These are phyloP conservation scores for Microctonus hyperodae DNA, from an alignment of 2,888 invertebrate species.

Conservation along the genomic window DNA sequence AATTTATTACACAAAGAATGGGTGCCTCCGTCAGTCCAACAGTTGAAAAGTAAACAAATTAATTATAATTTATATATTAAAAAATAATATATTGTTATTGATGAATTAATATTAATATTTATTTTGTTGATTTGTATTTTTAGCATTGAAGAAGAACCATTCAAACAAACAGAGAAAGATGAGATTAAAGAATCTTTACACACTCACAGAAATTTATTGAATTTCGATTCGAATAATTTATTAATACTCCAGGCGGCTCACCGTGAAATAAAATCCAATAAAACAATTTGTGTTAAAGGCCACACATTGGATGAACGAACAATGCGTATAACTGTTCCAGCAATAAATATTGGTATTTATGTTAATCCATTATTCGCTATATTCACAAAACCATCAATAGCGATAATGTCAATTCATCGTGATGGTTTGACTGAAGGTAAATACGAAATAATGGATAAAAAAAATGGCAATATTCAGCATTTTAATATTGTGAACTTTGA, in stretches of 20 bases:
- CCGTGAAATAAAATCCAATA: slow-evolving; percentile 41
- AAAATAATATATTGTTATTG: too few relatives aligned
- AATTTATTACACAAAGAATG: slow-evolving; percentile 54
- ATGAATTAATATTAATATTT: too few relatives aligned
- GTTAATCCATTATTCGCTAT: slow-evolving; percentile 79
- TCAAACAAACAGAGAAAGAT: slow-evolving; percentile 63
- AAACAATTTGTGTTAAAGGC: slow-evolving; percentile 61
- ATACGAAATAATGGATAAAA: slow-evolving; percentile 17
- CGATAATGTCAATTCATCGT: slow-evolving; percentile 63
- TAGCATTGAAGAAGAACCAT: slow-evolving; percentile 62
- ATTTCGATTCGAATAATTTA: slow-evolving; percentile 46
- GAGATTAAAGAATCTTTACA: slow-evolving; percentile 52
- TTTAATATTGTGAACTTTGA: slow-evolving; percentile 6
- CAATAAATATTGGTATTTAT: slow-evolving; percentile 77
- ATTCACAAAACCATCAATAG: slow-evolving; percentile 71
- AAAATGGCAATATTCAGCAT: background rate
- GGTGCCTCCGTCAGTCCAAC: slow-evolving; percentile 45
- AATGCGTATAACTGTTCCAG: slow-evolving; percentile 74
- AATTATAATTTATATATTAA: slow-evolving; percentile 16
- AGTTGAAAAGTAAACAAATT: slow-evolving; percentile 40
- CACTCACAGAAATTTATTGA: slow-evolving; percentile 54
- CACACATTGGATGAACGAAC: slow-evolving; percentile 72
- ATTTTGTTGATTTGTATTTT: slow-evolving; percentile 13
- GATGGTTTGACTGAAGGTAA: slow-evolving; percentile 57
- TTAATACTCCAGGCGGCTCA: slow-evolving; percentile 52